Evolutionary conservation across 2,113 vertebrate genomes (phyloP).

Genomic region (Pipa parva): DNA sequence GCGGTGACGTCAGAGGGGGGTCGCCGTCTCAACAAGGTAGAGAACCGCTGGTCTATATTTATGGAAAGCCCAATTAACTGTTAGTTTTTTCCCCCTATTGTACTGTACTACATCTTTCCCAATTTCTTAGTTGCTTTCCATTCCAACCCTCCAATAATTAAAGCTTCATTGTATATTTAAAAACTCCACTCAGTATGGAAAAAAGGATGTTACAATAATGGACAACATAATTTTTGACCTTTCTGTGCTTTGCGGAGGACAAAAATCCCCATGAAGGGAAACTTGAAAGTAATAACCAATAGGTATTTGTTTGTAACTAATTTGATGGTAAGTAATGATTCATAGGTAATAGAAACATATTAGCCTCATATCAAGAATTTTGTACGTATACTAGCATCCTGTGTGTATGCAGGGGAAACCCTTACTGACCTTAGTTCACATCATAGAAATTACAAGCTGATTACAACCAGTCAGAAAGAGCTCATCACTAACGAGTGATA

Average conservation of each 20-base stretch:
- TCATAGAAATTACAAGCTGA: constrained; percentile 2
- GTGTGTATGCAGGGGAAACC: constrained; percentile 7
- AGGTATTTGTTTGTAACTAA: not conserved
- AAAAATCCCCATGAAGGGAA: not conserved
- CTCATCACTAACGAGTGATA: constrained; percentile 11
- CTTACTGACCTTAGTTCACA: constrained; percentile 25
- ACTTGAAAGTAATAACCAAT: not conserved
- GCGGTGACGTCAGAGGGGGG: no score
- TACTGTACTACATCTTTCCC: no score
- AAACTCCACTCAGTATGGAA: no score
- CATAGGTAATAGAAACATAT: not conserved
- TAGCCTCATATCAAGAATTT: constrained; percentile 24
- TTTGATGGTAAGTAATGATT: constrained; percentile 32
- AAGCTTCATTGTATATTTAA: no score
- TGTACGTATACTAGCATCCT: constrained; percentile 20
- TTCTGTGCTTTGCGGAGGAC: not conserved
- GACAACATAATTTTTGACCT: not conserved
- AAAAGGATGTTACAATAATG: no score
- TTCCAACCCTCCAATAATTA: no score
- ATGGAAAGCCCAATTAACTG: no score
- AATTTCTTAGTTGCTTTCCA: no score
- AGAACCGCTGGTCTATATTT: no score
- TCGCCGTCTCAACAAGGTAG: no score
- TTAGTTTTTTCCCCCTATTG: no score
- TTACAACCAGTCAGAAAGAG: not conserved